Evolutionary conservation across 2,888 invertebrate species (phyloP), one percentile per base, ranked within the genome.

Genomic region (Laothoe populi): DNA sequence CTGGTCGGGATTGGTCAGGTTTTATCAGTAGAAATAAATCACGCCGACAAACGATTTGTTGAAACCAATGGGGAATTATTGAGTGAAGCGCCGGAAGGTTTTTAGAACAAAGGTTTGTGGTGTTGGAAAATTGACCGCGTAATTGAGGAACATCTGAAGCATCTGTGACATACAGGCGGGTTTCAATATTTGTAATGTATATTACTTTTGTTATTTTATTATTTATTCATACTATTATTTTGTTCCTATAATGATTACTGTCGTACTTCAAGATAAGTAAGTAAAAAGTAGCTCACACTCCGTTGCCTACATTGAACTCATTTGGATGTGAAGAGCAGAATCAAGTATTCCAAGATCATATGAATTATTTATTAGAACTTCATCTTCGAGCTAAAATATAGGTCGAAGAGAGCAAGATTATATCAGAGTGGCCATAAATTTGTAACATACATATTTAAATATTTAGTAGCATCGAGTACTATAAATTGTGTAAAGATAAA

Each of bases 21-120:
- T 31, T 53, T 53, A 53, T 53, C 53, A 53, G 53, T 48, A 49
- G 64, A 60, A 64, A 69, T 75, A 70, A 72, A 76, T 77, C 65
- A 70, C 64, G 38, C 46, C 35, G 53, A 19, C 63, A 48, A 70
- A 63, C 66, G 64, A 71, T 71, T 66, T 66, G 62, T 70, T 72
- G 62, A 68, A 69, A 59, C 59, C 53, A 62, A 57, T 53, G 19
- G 58, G 44, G 58, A 42, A 40, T 58, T 40, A 42, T 42, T 42
- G 38, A 26, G 26, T 44, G 26, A 42, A 58, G 42, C 58, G 42
- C 40, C 24, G 24, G 21, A 42, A 58, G 58, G 42, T 58, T 42
- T 58, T n/a, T 26, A 42, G 53, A 53, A 53, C 53, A 53, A 53
- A 53, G 53, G 11, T 35, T 13, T 19, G 53, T 35, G 57, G 49